Evolutionary conservation across 2,888 invertebrate genomes (phyloP), one percentile per base, ranked within the genome.

Genomic region (Tipula helvola): DNA sequence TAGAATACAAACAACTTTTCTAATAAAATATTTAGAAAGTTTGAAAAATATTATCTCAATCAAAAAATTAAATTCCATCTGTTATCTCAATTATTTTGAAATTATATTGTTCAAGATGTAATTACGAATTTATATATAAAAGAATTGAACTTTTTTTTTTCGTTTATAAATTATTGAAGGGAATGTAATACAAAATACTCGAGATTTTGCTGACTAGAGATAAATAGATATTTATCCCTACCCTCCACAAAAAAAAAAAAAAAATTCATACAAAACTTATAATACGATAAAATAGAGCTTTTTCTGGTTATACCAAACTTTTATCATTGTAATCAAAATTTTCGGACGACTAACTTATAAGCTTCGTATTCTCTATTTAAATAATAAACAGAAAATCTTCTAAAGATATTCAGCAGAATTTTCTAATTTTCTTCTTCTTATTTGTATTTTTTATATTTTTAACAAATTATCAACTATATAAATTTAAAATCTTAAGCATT

Each of bases 331-430:
- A 71, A 71, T 71, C 71, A 71, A 71, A 71, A 71, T 71, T 71
- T 71, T 71, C 71, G 71, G 71, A 71, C 71, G 71, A 71, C 71
- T 71, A 71, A 71, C 71, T 71, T 71, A 71, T 71, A 71, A 71
- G 71, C 71, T 71, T 28, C 10, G 71, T 28, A 71, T 71, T 71
- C 71, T 71, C 71, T 71, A 71, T 71, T 71, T 71, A 71, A 71
- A 71, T 71, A 71, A 71, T 71, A 71, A 71, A 71, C 71, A 71
- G 71, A 71, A 71, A 71, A 71, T 71, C 71, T 18, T 71, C 71
- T 71, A 28, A 39, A 71, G 71, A 71, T 71, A 71, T 71, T 71
- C 71, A 71, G 71, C 71, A 71, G 71, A 18, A 57, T 57, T 57
- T 57, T 57, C 52, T 57, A 71, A 71, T 71, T 71, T 71, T 71